These are phyloP conservation scores for Nephrotoma flavescens DNA, from an alignment of 2,888 invertebrate genomes.

Conservation along the genomic window DNA sequence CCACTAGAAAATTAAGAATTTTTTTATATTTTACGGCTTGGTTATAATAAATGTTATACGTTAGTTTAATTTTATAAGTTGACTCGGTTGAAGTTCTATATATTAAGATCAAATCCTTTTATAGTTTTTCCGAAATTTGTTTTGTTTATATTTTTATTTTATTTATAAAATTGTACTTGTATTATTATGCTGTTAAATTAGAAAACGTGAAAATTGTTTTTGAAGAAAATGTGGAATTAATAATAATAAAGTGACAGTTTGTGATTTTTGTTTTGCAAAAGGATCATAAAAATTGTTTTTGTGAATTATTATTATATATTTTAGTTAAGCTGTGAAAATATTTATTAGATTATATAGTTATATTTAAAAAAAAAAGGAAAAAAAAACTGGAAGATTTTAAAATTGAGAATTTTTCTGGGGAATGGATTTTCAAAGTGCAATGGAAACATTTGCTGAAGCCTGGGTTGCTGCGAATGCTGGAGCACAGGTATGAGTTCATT, in stretches of 20 bases:
- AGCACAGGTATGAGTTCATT: constrained; percentile 42
- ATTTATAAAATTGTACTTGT: neutral
- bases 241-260: neutral
- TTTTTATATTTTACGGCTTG: neutral
- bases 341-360: neutral
- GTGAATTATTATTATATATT: neutral
- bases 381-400: neutral
- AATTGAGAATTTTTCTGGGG: neutral
- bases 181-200: neutral
- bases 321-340: neutral
- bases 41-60: neutral
- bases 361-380: neutral
- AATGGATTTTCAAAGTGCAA: constrained; percentile 97
- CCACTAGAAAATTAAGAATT: neutral
- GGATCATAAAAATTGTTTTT: neutral
- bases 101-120: neutral
- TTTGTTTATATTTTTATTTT: neutral
- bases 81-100: neutral
- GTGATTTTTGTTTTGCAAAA: neutral
- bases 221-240: neutral
- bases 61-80: neutral
- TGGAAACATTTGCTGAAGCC: constrained; percentile 96
- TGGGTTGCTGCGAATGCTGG: constrained; percentile 84
- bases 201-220: neutral
- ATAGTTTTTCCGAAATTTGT: neutral